Conservation (phyloP, 2,888 invertebrate species). For the Neuroscelio doddi region DNA sequence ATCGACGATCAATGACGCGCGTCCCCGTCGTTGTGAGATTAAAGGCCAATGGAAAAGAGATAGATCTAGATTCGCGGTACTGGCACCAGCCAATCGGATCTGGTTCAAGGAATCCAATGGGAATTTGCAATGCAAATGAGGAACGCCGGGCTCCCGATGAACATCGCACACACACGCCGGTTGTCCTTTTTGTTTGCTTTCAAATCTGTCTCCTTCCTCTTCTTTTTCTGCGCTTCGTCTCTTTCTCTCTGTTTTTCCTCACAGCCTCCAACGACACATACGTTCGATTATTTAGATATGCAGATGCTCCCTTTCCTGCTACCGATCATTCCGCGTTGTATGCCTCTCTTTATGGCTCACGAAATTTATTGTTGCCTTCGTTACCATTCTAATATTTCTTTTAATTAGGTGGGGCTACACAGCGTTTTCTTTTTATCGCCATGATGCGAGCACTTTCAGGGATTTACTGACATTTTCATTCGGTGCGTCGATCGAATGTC, state of each 20-base stretch:
- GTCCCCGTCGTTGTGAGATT: constrained; percentile 57
- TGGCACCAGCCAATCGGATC: constrained; percentile 70
- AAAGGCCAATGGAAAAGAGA: constrained; percentile 66
- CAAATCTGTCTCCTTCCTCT: constrained; percentile 41
- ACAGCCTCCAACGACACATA: constrained; percentile 62
- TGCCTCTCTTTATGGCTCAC: constrained; percentile 45
- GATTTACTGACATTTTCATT: too few relatives aligned
- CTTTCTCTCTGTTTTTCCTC: constrained; percentile 49
- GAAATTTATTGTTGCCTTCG: constrained; percentile 43
- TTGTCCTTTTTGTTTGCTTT: constrained; percentile 57
- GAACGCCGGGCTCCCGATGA: constrained; percentile 52
- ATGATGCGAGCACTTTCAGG: too few relatives aligned
- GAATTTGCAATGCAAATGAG: constrained; percentile 70
- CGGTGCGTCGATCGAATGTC: too few relatives aligned
- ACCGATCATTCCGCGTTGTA: constrained; percentile 51
- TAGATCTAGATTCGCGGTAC: constrained; percentile 71
- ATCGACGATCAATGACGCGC: constrained; percentile 70
- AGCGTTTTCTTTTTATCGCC: constrained; percentile 34
- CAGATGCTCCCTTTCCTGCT: constrained; percentile 64
- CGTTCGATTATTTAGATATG: constrained; percentile 72
- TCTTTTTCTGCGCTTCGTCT: constrained; percentile 46
- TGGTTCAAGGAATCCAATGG: constrained; percentile 71
- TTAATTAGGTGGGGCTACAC: constrained; percentile 46
- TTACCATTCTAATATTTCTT: constrained; percentile 46
- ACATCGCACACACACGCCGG: constrained; percentile 59